Percentiles rank a stretch among this genome's conserved stretches.
Evolutionary conservation across 1,140 invertebrate genomes (phyloP).

Genomic region (Solen grandis): DNA sequence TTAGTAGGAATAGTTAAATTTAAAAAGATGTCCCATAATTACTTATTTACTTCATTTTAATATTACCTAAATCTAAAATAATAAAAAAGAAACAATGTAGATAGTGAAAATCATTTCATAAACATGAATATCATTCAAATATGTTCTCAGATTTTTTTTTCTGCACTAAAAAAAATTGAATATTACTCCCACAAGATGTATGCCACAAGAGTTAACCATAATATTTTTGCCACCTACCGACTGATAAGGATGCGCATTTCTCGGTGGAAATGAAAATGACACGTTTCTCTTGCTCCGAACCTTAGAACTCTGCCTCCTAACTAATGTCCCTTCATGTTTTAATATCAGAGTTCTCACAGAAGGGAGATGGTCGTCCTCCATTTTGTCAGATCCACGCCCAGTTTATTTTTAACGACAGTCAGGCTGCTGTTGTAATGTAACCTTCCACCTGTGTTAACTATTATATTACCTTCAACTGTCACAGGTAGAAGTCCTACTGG

Average conservation of each 20-base stretch:
- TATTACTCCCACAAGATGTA: too few relatives aligned
- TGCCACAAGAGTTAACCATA: neutral
- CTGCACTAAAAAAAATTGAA: neutral
- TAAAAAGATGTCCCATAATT: too few relatives aligned
- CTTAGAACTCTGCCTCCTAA: neutral
- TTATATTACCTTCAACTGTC: too few relatives aligned
- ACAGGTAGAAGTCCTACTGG: too few relatives aligned
- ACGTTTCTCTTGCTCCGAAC: constrained; percentile 23
- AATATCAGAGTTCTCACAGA: neutral
- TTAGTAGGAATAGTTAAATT: too few relatives aligned
- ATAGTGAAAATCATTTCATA: neutral
- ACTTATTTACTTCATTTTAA: too few relatives aligned
- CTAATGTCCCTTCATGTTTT: neutral
- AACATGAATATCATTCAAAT: neutral
- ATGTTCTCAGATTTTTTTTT: neutral
- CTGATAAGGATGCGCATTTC: constrained; percentile 5
- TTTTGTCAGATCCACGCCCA: too few relatives aligned
- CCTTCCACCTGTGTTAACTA: too few relatives aligned
- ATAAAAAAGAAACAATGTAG: neutral
- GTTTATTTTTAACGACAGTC: too few relatives aligned
- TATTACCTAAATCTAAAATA: neutral
- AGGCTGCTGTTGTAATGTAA: too few relatives aligned
- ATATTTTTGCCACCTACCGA: constrained; percentile 16
- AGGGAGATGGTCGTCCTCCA: neutral
- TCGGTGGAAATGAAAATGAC: constrained; percentile 43